A percentile compares a stretch with the other conserved stretches of the same genome.
phyloP scores from a whole-genome alignment of 2,113 vertebrate genomes.

The Ictalurus furcatus region DNA sequence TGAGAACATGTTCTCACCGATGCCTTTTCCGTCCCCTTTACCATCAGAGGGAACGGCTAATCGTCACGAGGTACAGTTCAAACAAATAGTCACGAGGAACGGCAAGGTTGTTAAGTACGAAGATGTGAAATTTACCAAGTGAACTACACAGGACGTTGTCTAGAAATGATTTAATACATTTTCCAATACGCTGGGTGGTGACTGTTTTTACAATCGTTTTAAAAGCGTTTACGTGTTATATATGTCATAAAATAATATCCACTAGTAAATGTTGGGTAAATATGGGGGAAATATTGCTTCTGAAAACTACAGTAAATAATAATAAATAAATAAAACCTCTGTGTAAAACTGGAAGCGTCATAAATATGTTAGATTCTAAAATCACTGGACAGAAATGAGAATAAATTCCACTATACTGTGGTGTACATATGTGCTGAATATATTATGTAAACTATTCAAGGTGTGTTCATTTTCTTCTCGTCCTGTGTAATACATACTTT shows the following conservation, averaged over 20 bases:
- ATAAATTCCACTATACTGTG: background rate
- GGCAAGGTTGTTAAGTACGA: constrained; percentile 66
- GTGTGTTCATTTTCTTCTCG: background rate
- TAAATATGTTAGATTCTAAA: background rate
- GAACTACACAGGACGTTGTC: background rate
- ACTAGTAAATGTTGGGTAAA: background rate
- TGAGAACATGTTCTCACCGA: background rate
- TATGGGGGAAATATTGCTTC: background rate
- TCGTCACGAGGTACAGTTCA: constrained; percentile 51
- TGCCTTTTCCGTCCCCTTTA: constrained; percentile 29
- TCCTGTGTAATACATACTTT: background rate
- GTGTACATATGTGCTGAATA: background rate
- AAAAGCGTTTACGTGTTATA: background rate
- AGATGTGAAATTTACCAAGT: constrained; percentile 57
- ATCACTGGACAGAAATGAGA: background rate
- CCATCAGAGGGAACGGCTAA: constrained; percentile 28
- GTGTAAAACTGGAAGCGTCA: background rate
- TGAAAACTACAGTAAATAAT: background rate
- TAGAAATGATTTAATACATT: background rate
- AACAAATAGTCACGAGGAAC: constrained; percentile 62
- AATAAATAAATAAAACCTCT: background rate
- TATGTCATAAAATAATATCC: background rate
- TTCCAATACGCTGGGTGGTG: background rate
- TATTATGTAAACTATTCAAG: background rate
- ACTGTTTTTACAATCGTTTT: background rate